Evolutionary conservation across 1,140 invertebrate genomes (phyloP).

Genomic region (Drosophila melanogaster): DNA sequence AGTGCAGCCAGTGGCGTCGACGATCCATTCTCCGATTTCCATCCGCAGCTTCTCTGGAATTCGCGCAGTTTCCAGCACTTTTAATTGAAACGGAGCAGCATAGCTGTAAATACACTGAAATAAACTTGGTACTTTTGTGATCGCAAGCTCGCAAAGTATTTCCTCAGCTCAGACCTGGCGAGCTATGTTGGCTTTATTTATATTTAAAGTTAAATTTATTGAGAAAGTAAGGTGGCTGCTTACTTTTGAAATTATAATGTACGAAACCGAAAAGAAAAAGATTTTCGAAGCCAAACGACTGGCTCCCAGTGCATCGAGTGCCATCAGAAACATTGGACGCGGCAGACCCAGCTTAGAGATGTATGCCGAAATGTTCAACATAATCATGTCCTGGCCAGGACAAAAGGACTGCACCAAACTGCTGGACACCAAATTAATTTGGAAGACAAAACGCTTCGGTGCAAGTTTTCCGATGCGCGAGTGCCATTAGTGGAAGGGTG

Average conservation of each 20-base stretch:
- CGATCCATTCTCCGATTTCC: conserved; percentile 36
- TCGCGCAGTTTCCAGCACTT: conserved; percentile 36
- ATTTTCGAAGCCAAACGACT: too few species aligned
- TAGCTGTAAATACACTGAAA: conserved; percentile 13
- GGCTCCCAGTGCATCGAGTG: conserved; percentile 5
- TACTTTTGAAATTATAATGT: too few species aligned
- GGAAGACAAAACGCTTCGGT: conserved; percentile 72
- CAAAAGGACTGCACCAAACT: conserved; percentile 47
- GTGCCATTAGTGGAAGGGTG: conserved; percentile 57
- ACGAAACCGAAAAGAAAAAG: too few species aligned
- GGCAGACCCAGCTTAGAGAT: conserved; percentile 25
- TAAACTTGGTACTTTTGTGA: not conserved
- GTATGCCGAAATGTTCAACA: conserved; percentile 68
- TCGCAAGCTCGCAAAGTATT: not conserved
- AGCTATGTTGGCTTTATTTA: not conserved
- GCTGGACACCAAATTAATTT: conserved; percentile 77
- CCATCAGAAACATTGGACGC: conserved; percentile 9
- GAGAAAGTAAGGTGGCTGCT: too few species aligned
- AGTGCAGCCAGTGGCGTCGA: conserved; percentile 56
- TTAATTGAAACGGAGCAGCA: conserved; percentile 73
- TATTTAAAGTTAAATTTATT: too few species aligned
- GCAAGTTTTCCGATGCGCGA: conserved; percentile 67
- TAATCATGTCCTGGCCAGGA: conserved; percentile 70
- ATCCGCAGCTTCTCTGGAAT: conserved; percentile 51
- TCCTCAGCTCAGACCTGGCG: not conserved